Base-by-base conservation (phyloP, 2,797 vertebrate genomes). In the Alosa sapidissima region DNA sequence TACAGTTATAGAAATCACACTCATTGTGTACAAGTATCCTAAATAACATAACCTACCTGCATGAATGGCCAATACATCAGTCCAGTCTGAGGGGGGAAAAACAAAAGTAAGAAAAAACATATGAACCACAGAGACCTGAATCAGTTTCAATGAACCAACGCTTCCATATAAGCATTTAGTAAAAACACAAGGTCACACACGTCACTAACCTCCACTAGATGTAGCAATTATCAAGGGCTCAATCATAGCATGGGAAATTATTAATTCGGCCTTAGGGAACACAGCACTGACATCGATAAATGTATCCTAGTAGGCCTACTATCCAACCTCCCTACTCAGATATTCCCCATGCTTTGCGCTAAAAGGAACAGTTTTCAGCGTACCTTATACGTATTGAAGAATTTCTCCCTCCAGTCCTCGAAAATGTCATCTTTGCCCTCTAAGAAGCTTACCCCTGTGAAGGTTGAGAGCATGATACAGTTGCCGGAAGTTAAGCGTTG, bases 361-460 rank as follows among this genome's bases (percentile, higher is more conserved):
- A 45, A 78, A 16, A 6, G 16, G 21, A 21, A 14, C 36, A 78
- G 21, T 6, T 24, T n/a, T 58, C 33, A 75, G 36, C 88, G 94
- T 93, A 98, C 97, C 97, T 96, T 97, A 88, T 98, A 98, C 0
- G 97, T 98, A 93, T 97, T 98, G 94, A 97, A 97, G 89, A 98
- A 98, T 92, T 98, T 99, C 88, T 96, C 95, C 88, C 92, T 97
- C 94, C 97, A 96, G 91, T 98, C 97, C 86, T 96, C 95, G 87
- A 97, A 95, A 51, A 97, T 89, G 83, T 99, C 97, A 41, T 97
- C 96, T 90, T 98, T 97, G n/a, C 89, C 95, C 90, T 98, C 97
- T 87, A 98, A 89, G 88, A 96, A 90, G 91, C 96, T 98, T 93
- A 98, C 95, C 1, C 98, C 97, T 98, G 90, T 72, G 11, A 68